Evolutionary conservation across 2,797 vertebrate species (phyloP).

Genomic region (Hafferia zeledoni): DNA sequence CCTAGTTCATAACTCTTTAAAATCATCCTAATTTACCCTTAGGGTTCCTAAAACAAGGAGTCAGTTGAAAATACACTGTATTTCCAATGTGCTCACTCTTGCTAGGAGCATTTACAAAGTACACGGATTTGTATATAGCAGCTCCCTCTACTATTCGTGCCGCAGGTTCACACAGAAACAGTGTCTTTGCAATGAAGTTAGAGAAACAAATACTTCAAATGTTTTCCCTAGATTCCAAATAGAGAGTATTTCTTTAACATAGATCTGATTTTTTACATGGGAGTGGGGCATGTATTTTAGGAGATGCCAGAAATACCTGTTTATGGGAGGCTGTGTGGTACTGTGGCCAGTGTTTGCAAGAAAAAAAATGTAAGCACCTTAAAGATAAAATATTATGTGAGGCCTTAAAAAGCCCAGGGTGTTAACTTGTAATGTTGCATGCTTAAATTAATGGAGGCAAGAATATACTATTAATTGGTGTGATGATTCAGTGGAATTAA

Average conservation of each 20-base stretch:
- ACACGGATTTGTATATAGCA: not conserved
- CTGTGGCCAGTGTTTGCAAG: not conserved
- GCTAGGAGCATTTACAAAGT: not conserved
- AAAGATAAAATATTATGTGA: conserved; percentile 31
- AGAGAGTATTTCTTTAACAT: not conserved
- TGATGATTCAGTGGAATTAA: not conserved
- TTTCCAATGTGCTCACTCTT: not conserved
- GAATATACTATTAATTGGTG: not conserved
- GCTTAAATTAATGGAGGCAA: conserved; percentile 51
- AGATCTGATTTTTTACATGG: not conserved
- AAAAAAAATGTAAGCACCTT: conserved; percentile 45
- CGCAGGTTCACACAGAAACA: not conserved
- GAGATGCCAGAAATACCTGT: conserved; percentile 3
- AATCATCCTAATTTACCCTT: not conserved
- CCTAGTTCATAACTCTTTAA: not conserved
- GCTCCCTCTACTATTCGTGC: not conserved
- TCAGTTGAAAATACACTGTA: not conserved
- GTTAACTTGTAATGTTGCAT: not conserved
- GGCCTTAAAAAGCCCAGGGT: not conserved
- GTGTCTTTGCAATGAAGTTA: not conserved
- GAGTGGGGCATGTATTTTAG: not conserved
- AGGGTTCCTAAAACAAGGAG: not conserved
- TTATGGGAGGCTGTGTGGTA: not conserved
- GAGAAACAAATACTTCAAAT: not conserved
- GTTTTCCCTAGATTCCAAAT: not conserved